phyloP scores from a whole-genome alignment of 2,797 vertebrate genomes.

The Sternarchorhynchus goeldii region DNA sequence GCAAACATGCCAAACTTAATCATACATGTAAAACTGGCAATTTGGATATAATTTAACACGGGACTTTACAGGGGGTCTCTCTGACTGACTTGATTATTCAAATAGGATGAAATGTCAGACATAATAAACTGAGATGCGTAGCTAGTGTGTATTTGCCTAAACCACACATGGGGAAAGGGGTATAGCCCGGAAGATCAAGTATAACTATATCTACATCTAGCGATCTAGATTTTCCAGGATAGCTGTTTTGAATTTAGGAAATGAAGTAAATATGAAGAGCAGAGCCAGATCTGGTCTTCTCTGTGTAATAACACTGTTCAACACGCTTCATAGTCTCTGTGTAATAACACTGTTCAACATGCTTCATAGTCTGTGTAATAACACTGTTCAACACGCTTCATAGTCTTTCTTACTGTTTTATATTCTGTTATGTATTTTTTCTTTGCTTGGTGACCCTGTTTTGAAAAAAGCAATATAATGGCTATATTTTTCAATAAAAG shows the following conservation, averaged over 20 bases:
- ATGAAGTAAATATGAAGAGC: slow-evolving; percentile 10
- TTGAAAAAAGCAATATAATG: slow-evolving; percentile 66
- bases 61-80: slow-evolving; percentile 31
- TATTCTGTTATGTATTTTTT: slow-evolving; percentile 58
- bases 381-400: slow-evolving; percentile 48
- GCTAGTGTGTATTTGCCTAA: slow-evolving; percentile 41
- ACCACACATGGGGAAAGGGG: slow-evolving; percentile 15
- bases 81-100: slow-evolving; percentile 45
- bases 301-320: slow-evolving; percentile 55
- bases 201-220: slow-evolving; percentile 27
- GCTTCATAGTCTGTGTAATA: slow-evolving; percentile 46
- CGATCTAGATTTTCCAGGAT: background rate
- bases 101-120: slow-evolving; percentile 41
- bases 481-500: slow-evolving; percentile 84
- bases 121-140: slow-evolving; percentile 43
- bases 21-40: slow-evolving; percentile 40
- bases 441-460: slow-evolving; percentile 43
- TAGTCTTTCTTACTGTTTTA: slow-evolving; percentile 53
- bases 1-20: slow-evolving; percentile 74
- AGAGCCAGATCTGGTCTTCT: slow-evolving; percentile 3
- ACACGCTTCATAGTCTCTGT: slow-evolving; percentile 30
- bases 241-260: slow-evolving; percentile 19
- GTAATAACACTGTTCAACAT: slow-evolving; percentile 24
- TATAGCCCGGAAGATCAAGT: slow-evolving; percentile 15
- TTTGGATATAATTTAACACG: slow-evolving; percentile 43